Percentiles rank a stretch among this genome's conserved stretches.
Evolutionary conservation across 2,888 invertebrate genomes (phyloP).

Genomic region (Malacosoma neustria): DNA sequence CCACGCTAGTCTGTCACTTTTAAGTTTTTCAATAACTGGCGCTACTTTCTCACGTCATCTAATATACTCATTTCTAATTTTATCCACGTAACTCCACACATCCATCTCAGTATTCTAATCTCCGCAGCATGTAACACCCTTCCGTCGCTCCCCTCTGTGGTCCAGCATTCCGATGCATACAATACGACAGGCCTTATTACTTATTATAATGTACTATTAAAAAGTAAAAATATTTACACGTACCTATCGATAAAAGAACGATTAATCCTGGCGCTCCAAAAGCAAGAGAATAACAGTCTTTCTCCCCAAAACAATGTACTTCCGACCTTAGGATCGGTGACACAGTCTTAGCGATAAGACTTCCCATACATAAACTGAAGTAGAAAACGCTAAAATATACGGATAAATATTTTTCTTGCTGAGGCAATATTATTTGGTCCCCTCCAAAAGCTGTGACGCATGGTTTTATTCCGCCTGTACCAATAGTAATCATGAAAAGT

Average conservation of each 20-base stretch:
- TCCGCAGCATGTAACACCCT: too few relatives aligned
- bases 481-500: constrained; percentile 80
- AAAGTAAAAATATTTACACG: too few relatives aligned
- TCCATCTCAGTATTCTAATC: too few relatives aligned
- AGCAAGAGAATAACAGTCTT: constrained; percentile 81
- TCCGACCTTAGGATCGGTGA: constrained; percentile 83
- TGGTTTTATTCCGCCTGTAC: constrained; percentile 89
- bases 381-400: constrained; percentile 87
- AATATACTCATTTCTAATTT: too few relatives aligned
- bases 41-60: too few relatives aligned
- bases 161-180: too few relatives aligned
- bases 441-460: constrained; percentile 89
- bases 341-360: constrained; percentile 81
- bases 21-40: too few relatives aligned
- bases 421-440: constrained; percentile 81
- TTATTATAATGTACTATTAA: too few relatives aligned
- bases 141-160: too few relatives aligned
- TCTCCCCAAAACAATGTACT: constrained; percentile 78
- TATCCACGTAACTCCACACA: too few relatives aligned
- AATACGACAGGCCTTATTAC: too few relatives aligned
- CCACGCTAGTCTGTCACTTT: too few relatives aligned
- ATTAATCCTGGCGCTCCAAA: constrained; percentile 86
- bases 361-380: constrained; percentile 79
- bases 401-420: constrained; percentile 78
- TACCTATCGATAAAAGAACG: constrained; percentile 81